These are phyloP conservation scores for Sorex araneus DNA, from an alignment of 2,113 vertebrate genomes.

Conservation along the genomic window DNA sequence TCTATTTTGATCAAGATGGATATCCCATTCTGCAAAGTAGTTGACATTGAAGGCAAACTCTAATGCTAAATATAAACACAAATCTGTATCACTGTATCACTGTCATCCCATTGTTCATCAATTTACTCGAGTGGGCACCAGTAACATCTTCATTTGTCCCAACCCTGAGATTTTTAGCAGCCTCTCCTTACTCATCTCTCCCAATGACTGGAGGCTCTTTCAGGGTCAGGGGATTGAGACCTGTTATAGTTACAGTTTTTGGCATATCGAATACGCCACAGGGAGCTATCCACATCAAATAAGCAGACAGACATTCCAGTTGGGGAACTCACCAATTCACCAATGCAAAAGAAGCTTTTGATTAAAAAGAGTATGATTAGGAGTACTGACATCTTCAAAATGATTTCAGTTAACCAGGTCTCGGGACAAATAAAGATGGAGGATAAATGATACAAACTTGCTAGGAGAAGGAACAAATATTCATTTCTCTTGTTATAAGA, in stretches of 20 bases:
- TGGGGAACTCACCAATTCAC: background rate
- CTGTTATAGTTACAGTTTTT: no score
- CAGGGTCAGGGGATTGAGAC: no score
- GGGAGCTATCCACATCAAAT: background rate
- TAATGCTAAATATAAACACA: no score
- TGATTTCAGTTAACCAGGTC: background rate
- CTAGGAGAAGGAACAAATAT: background rate
- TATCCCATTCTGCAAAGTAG: background rate
- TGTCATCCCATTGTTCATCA: no score
- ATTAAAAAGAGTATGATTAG: background rate
- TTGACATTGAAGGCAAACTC: background rate
- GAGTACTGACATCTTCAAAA: background rate
- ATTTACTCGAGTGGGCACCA: no score
- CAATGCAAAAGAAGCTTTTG: background rate
- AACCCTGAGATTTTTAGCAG: no score
- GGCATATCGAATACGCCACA: no score
- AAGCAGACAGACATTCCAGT: background rate
- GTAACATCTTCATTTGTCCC: no score
- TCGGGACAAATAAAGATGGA: background rate
- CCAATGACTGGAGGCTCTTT: no score
- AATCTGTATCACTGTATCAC: no score
- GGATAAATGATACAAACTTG: background rate
- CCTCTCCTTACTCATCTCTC: no score
- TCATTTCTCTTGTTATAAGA: background rate
- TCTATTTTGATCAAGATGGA: background rate